These are phyloP conservation scores for Salmo trutta DNA, from an alignment of 2,797 vertebrate genomes.

Conservation along the genomic window DNA sequence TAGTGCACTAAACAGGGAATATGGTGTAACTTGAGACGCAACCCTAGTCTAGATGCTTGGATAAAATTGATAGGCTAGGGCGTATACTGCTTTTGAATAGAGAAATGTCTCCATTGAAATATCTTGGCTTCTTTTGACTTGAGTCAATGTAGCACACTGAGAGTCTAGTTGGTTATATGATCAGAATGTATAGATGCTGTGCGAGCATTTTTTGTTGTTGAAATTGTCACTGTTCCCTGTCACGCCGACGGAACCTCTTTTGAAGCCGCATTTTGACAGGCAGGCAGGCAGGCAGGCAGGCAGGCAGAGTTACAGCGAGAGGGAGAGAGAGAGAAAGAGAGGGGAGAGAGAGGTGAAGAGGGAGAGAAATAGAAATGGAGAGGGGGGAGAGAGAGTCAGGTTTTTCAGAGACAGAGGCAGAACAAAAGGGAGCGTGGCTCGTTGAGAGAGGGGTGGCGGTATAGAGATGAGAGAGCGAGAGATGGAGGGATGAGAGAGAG, in stretches of 20 bases:
- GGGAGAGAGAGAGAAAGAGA: background rate
- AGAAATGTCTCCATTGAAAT: too few species aligned
- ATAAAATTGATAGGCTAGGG: too few species aligned
- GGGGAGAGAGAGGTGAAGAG: background rate
- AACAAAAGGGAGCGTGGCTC: background rate
- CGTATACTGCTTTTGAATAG: too few species aligned
- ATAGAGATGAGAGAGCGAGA: constrained; percentile 41
- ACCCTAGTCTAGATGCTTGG: too few species aligned
- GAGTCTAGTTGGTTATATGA: constrained; percentile 29
- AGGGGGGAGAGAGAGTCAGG: background rate
- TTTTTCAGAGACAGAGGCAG: background rate
- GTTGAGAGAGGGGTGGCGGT: constrained; percentile 37
- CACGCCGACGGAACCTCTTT: constrained; percentile 31
- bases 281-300: background rate
- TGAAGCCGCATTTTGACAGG: constrained; percentile 32
- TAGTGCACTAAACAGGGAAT: too few species aligned
- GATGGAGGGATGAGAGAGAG: constrained; percentile 23
- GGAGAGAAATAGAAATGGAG: background rate
- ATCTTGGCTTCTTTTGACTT: too few species aligned
- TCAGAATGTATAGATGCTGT: constrained; percentile 22
- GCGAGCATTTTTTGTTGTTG: background rate
- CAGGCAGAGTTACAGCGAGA: background rate
- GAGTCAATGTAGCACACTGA: too few species aligned
- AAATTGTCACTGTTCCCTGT: constrained; percentile 46
- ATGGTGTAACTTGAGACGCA: too few species aligned